These are phyloP conservation scores for Serranus cabrilla DNA, from an alignment of 2,797 vertebrate genomes.

Conservation along the genomic window DNA sequence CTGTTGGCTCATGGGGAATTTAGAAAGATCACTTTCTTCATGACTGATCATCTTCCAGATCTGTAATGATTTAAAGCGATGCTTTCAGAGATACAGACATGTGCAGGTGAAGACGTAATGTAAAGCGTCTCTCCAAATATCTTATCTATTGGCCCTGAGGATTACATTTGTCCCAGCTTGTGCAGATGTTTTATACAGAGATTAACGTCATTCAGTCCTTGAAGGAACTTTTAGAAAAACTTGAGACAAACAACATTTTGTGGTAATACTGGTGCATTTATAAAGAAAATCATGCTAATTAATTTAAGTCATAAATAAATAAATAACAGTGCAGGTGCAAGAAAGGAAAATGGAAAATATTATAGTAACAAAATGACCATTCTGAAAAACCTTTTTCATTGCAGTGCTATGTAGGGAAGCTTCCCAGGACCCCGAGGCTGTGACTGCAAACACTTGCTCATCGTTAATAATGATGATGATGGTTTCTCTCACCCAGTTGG, in stretches of 20 bases:
- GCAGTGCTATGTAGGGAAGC: neutral
- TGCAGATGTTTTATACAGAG: slow-evolving; percentile 41
- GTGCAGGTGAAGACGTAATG: slow-evolving; percentile 11
- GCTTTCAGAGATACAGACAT: slow-evolving; percentile 8
- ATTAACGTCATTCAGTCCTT: slow-evolving; percentile 28
- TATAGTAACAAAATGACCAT: slow-evolving; percentile 1
- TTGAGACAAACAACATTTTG: neutral
- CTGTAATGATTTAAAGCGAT: neutral
- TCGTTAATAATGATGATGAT: slow-evolving; percentile 14
- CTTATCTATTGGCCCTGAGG: slow-evolving; percentile 22
- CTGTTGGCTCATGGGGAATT: neutral
- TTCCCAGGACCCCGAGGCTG: slow-evolving; percentile 1
- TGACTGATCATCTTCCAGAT: slow-evolving; percentile 8
- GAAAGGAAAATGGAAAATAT: neutral
- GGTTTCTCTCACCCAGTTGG: slow-evolving; percentile 15
- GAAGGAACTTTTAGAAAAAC: slow-evolving; percentile 10
- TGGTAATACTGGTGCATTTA: neutral
- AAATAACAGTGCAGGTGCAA: neutral
- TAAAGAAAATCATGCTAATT: neutral
- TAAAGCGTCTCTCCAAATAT: slow-evolving; percentile 25
- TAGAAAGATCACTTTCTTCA: slow-evolving; percentile 22
- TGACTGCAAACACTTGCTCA: slow-evolving; percentile 13
- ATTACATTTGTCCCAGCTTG: neutral
- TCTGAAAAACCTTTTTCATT: slow-evolving; percentile 11
- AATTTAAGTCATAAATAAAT: neutral